Evolutionary conservation across 2,888 invertebrate genomes (phyloP).

Genomic region (Yponomeuta evonymella): DNA sequence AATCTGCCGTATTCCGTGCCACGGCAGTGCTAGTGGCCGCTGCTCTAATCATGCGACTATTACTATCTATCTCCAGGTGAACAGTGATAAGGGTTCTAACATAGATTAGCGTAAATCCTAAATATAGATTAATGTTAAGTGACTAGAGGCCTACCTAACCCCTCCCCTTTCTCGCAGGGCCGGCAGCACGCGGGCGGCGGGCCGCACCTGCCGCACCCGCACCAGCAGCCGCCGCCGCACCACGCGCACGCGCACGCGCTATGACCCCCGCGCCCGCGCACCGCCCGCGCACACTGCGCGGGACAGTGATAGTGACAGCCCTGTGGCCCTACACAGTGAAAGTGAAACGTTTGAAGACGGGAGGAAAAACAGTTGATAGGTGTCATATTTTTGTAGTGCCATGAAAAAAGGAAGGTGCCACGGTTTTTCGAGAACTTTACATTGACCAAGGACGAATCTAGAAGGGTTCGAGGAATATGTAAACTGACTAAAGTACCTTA

Average conservation of each 20-base stretch:
- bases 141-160: neutral
- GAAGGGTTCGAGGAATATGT: no score
- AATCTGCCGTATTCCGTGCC: no score
- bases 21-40: no score
- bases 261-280: slow-evolving; percentile 38
- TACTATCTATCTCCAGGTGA: no score
- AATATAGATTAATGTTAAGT: no score
- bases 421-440: no score
- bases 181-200: slow-evolving; percentile 60
- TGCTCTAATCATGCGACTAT: no score
- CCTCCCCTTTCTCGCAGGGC: slow-evolving; percentile 39
- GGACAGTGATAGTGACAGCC: neutral
- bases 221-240: slow-evolving; percentile 50
- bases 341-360: slow-evolving; percentile 28
- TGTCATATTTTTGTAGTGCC: neutral
- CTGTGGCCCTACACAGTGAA: neutral
- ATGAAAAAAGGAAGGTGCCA: no score
- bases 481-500: no score
- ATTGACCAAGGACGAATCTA: no score
- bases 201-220: slow-evolving; percentile 54
- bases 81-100: no score
- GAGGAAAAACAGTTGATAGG: neutral
- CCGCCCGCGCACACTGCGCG: neutral
- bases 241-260: slow-evolving; percentile 47
- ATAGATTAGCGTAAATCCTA: no score